Percentiles rank a stretch among this genome's conserved stretches.
These are phyloP conservation scores for Philereme vetulata DNA, from an alignment of 2,888 invertebrate genomes.

Conservation along the genomic window DNA sequence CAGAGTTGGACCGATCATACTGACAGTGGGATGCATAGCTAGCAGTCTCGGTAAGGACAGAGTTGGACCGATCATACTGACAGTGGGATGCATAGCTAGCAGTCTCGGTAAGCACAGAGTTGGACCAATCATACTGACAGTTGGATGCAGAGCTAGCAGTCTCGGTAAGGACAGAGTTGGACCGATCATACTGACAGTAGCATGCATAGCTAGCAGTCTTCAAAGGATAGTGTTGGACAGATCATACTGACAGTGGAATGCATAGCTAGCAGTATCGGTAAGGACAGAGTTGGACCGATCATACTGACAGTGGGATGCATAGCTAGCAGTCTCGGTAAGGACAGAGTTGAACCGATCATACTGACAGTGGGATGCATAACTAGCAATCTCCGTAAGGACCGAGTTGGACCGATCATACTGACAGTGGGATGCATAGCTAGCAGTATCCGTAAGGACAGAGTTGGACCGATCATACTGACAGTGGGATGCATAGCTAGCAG, in stretches of 20 bases:
- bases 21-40: too few species aligned
- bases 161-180: constrained; percentile 44
- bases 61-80: too few species aligned
- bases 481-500: constrained; percentile 63
- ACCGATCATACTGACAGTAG: too few species aligned
- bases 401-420: constrained; percentile 50
- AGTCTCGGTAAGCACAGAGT: constrained; percentile 46
- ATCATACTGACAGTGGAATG: too few species aligned
- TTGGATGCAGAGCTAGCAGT: constrained; percentile 63
- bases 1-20: constrained; percentile 47
- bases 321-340: constrained; percentile 58
- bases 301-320: too few species aligned
- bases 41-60: constrained; percentile 51
- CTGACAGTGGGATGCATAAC: too few species aligned
- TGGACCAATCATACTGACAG: too few species aligned
- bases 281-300: constrained; percentile 43
- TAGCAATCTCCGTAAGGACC: constrained; percentile 52
- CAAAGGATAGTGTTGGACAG: constrained; percentile 43
- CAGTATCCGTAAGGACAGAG: constrained; percentile 46
- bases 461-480: too few species aligned
- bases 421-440: too few species aligned
- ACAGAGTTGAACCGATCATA: constrained; percentile 46
- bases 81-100: too few species aligned
- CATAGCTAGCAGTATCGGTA: constrained; percentile 63
- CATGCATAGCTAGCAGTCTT: constrained; percentile 62